These are phyloP conservation scores for Tachysurus fulvidraco DNA, from an alignment of 2,113 vertebrate species.

Conservation along the genomic window DNA sequence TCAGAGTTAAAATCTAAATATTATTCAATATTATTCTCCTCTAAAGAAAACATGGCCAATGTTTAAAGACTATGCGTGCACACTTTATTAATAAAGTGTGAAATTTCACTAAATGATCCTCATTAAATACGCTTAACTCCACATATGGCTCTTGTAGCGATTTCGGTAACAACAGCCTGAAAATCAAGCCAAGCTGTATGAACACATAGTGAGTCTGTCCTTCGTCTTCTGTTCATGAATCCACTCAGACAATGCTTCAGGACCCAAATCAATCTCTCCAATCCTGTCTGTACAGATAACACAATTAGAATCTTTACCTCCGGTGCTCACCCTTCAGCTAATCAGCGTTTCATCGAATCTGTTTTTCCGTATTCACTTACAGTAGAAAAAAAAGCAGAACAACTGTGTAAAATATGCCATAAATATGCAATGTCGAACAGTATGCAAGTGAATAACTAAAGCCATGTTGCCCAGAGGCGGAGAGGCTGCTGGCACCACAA, in stretches of 20 bases:
- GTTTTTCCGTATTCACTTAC: background rate
- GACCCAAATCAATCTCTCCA: background rate
- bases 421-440: constrained; percentile 32
- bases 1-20: background rate
- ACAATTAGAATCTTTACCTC: background rate
- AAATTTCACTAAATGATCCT: background rate
- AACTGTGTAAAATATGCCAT: constrained; percentile 45
- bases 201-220: background rate
- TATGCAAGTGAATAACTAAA: background rate
- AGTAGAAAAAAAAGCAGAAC: background rate
- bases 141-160: background rate
- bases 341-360: background rate
- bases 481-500: background rate
- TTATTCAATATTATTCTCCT: background rate
- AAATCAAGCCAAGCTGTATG: background rate
- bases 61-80: background rate
- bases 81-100: background rate
- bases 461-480: background rate
- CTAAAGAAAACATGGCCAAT: background rate
- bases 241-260: background rate
- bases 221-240: background rate
- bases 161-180: background rate
- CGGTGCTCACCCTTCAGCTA: background rate
- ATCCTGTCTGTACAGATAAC: background rate
- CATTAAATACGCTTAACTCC: background rate